Evolutionary conservation across 1,140 invertebrate genomes (phyloP).

Genomic region (Drosophila orosa): DNA sequence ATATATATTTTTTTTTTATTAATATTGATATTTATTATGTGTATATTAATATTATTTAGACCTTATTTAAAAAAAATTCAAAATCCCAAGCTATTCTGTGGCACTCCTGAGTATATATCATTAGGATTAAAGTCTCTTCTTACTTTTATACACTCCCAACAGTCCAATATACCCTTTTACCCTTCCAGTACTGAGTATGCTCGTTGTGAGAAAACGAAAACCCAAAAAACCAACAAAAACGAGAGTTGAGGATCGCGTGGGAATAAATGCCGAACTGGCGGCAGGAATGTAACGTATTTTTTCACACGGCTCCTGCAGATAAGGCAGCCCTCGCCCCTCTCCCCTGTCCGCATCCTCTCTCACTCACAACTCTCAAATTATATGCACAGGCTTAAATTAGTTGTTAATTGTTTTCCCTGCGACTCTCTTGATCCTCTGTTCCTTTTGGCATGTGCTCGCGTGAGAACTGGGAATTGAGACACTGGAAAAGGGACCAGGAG

Average conservation of each 20-base stretch:
- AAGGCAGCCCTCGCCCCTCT: slow-evolving; percentile 6
- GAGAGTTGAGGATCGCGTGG: slow-evolving; percentile 61
- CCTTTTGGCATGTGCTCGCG: slow-evolving; percentile 52
- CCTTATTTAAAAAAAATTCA: neutral
- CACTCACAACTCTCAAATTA: slow-evolving; percentile 15
- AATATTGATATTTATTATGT: neutral
- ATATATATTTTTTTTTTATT: too few species aligned
- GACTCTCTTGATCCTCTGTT: neutral
- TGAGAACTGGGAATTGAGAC: slow-evolving; percentile 57
- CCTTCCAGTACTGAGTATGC: neutral
- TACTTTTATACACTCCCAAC: neutral
- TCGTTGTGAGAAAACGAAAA: slow-evolving; percentile 29
- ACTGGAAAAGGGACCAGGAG: slow-evolving; percentile 49
- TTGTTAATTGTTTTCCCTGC: slow-evolving; percentile 49
- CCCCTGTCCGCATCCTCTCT: too few species aligned
- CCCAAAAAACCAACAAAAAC: slow-evolving; percentile 44
- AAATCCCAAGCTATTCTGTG: neutral
- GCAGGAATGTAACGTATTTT: slow-evolving; percentile 59
- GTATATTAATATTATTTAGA: neutral
- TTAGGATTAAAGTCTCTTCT: too few species aligned
- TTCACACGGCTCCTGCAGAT: slow-evolving; percentile 56
- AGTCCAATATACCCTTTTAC: neutral
- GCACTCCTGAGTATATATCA: too few species aligned
- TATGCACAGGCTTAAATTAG: slow-evolving; percentile 55
- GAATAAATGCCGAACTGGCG: slow-evolving; percentile 45